Conservation (phyloP, 2,797 vertebrate species). For the Chelonia mydas region DNA sequence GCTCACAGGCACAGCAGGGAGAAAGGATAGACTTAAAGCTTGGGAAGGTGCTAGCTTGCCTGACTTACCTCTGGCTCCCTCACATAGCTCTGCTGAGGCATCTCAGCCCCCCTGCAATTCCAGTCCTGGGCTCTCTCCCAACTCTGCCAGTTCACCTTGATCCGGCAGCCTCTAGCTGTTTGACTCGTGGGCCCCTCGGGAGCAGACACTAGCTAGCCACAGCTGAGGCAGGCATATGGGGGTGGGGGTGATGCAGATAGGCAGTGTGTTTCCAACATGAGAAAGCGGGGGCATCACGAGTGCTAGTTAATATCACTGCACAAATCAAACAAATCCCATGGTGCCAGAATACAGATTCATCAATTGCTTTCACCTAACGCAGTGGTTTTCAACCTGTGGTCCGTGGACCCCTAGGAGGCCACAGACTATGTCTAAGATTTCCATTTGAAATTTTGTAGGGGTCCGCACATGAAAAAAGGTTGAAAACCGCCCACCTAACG, state of each 20-base stretch:
- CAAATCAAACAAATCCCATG: neutral
- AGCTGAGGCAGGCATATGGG: neutral
- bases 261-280: neutral
- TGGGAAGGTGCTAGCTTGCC: neutral
- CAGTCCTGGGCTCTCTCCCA: neutral
- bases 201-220: accelerated
- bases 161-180: neutral
- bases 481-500: accelerated
- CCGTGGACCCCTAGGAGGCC: neutral
- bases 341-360: neutral
- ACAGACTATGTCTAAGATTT: neutral
- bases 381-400: neutral
- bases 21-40: neutral
- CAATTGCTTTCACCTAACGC: accelerated
- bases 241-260: neutral
- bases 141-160: neutral
- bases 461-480: neutral
- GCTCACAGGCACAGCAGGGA: neutral
- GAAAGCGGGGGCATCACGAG: accelerated
- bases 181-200: too few relatives aligned
- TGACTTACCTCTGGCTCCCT: neutral
- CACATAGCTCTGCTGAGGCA: accelerated
- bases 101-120: neutral
- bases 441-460: neutral
- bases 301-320: accelerated